phyloP scores from a whole-genome alignment of 2,113 vertebrate species.

The Propithecus coquereli region DNA sequence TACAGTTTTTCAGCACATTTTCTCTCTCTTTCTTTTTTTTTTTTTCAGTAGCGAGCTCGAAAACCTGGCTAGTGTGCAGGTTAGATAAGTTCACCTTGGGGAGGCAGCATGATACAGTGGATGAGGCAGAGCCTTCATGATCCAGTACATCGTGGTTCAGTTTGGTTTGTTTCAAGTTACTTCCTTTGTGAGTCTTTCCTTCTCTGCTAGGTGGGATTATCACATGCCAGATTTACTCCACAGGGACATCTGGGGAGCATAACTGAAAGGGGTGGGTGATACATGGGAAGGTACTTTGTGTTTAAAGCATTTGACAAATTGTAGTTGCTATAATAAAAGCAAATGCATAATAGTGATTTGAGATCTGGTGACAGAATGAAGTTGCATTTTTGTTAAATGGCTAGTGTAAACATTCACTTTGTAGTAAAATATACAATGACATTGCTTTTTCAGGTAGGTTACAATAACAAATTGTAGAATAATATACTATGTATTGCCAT shows the following conservation, averaged over 20 bases:
- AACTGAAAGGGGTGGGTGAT: not conserved
- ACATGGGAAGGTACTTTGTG: not conserved
- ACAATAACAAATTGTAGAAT: not conserved
- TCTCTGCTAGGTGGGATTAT: not conserved
- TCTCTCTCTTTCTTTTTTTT: fast-evolving
- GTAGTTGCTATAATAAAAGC: not conserved
- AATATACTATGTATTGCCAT: not conserved
- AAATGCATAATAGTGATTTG: not conserved
- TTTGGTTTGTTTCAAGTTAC: not conserved
- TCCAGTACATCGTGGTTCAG: not conserved
- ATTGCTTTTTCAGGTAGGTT: not conserved
- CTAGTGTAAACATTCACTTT: not conserved
- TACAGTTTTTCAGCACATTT: not conserved
- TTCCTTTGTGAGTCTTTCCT: not conserved
- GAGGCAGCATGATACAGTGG: constrained; percentile 67
- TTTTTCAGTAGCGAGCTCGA: not conserved
- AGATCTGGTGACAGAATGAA: not conserved
- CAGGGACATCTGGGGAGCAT: not conserved
- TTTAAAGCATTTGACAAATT: not conserved
- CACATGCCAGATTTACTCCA: not conserved
- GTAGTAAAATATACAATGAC: not conserved
- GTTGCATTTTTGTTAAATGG: not conserved
- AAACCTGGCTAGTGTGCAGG: not conserved
- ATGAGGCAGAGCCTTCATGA: not conserved
- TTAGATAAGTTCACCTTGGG: constrained; percentile 65